Evolutionary conservation across 2,888 invertebrate species (phyloP).

Genomic region (Pyrrhosoma nymphula): DNA sequence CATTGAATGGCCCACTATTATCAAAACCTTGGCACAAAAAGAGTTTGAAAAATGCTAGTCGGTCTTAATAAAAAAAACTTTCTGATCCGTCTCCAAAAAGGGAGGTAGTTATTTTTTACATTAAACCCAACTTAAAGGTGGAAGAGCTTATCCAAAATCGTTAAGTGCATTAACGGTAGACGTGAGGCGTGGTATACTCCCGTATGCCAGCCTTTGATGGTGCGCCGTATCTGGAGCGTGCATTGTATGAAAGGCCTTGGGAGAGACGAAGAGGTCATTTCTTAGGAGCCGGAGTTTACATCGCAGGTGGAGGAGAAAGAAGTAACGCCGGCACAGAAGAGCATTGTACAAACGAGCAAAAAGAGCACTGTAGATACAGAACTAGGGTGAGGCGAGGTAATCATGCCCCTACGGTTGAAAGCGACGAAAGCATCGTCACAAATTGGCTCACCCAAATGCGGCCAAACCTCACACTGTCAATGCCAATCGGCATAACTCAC

Average conservation of each 20-base stretch:
- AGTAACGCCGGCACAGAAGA: neutral
- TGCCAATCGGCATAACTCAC: no score
- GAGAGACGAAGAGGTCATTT: neutral
- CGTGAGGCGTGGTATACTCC: neutral
- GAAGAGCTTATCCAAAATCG: neutral
- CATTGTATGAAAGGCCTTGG: neutral
- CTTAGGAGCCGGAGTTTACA: neutral
- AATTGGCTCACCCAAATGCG: no score
- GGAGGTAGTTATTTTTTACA: neutral
- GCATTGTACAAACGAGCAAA: neutral
- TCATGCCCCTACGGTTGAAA: no score
- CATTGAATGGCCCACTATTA: neutral
- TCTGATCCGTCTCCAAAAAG: neutral
- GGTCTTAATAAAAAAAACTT: neutral
- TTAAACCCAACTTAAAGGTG: neutral
- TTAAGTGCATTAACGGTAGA: neutral
- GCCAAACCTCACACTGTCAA: no score
- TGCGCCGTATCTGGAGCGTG: neutral
- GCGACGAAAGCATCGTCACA: no score
- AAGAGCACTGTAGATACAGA: neutral
- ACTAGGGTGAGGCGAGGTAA: no score
- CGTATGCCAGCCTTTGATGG: neutral
- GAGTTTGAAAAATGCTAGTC: neutral
- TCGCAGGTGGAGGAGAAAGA: neutral
- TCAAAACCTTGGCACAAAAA: neutral